Base-by-base conservation (phyloP, 2,888 invertebrate species). In the Orthosia gracilis region DNA sequence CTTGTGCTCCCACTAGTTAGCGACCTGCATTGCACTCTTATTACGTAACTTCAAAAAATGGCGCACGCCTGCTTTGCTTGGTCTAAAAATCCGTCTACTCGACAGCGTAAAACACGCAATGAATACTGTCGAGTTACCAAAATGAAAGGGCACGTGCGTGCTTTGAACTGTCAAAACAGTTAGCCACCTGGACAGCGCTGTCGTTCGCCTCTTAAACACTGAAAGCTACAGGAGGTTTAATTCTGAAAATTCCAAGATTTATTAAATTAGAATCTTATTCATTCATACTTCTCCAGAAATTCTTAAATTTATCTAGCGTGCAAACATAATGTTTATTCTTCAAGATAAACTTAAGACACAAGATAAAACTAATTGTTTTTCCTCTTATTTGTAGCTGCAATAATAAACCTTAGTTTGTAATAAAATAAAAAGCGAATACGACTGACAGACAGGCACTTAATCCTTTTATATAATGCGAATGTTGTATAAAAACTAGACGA, bases 281-380 rank as follows among this genome's bases (percentile, higher is more conserved):
- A 58, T 80, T 72, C 52, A 26, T 21, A 52, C 3, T 65, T 49
- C 50, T 26, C 7, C 18, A 69, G 45, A 65, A 65, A 64, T 59
- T 76, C 17, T 17, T 58, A 57, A 55, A 61, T 45, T 82, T 77
- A 78, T 82, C 70, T 77, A n/a, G 18, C 40, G 31, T 9, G 31
- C 57, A n/a, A 26, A 13, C 65, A 18, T 26, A 17, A 64, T 78
- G 82, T 78, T 78, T 82, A 69, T 77, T 82, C 50, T 65, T 2
- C 64, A 23, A 65, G 78, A 79, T 82, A 79, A 79, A 78, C 78
- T 82, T 65, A 61, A 71, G 61, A 57, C 83, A 49, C 18, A 23
- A 65, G 73, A 83, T 80, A 79, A 40, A 40, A 68, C 40, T 57
- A 61, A 45, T 73, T 83, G 63, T 79, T 67, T 67, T 78, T 61